phyloP scores from a whole-genome alignment of 2,888 invertebrate genomes.

The Spilosoma lubricipeda region DNA sequence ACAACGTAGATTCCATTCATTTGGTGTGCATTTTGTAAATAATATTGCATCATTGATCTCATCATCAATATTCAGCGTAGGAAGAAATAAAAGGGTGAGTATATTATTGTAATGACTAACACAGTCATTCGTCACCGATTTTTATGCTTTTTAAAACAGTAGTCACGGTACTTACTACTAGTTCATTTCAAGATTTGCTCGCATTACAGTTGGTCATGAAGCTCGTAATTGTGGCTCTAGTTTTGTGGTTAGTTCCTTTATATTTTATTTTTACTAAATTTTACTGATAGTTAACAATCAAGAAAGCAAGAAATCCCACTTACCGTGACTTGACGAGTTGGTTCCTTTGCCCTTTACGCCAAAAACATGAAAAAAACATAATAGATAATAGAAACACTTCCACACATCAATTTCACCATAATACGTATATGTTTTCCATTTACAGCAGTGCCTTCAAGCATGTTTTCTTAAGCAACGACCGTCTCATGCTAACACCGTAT shows the following conservation, averaged over 20 bases:
- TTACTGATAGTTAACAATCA: no score
- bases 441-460: constrained; percentile 19
- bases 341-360: not conserved
- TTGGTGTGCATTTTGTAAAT: not conserved
- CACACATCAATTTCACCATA: not conserved
- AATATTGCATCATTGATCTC: not conserved
- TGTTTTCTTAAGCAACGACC: constrained; percentile 8
- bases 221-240: constrained; percentile 14
- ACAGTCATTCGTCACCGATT: constrained; percentile 36
- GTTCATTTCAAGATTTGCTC: constrained; percentile 31
- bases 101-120: constrained; percentile 6
- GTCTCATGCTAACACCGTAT: constrained; percentile 37
- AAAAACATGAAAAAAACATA: not conserved
- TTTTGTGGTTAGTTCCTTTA: constrained; percentile 35
- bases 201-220: constrained; percentile 37
- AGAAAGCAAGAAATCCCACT: no score
- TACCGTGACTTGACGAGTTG: no score
- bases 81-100: constrained; percentile 3
- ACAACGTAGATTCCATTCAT: not conserved
- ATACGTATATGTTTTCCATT: not conserved
- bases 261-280: not conserved
- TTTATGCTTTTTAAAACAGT: constrained; percentile 22
- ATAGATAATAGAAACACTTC: not conserved
- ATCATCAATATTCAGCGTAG: constrained; percentile 1
- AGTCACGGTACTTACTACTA: constrained; percentile 19